Evolutionary conservation across 1,140 invertebrate species (phyloP).

Genomic region (Penaeus japonicus): DNA sequence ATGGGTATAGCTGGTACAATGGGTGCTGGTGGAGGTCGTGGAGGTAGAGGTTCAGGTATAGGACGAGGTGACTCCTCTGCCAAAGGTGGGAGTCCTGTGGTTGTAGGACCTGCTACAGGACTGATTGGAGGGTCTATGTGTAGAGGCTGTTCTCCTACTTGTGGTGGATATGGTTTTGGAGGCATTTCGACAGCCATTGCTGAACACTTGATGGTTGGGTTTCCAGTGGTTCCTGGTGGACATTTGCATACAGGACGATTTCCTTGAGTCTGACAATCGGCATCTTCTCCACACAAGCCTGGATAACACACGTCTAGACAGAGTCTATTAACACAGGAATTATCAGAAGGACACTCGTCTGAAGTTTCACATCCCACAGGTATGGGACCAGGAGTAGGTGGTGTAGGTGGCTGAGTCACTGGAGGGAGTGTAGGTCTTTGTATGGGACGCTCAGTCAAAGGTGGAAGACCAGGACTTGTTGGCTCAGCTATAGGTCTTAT

Average conservation of each 20-base stretch:
- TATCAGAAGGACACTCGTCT: constrained; percentile 22
- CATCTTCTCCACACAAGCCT: constrained; percentile 16
- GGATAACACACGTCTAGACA: constrained; percentile 13
- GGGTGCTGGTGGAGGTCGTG: neutral
- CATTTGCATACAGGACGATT: constrained; percentile 8
- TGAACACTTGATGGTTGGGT: constrained; percentile 11
- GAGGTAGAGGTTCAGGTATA: neutral
- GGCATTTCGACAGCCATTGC: constrained; percentile 4
- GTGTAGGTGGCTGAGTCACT: neutral
- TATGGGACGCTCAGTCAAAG: constrained; percentile 19
- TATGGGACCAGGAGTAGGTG: neutral
- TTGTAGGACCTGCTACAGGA: neutral
- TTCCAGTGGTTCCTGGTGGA: constrained; percentile 22
- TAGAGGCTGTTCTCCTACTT: neutral
- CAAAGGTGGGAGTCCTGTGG: constrained; percentile 1
- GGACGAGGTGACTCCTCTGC: neutral
- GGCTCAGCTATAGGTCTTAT: neutral
- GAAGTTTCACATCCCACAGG: constrained; percentile 22
- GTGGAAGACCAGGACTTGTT: neutral
- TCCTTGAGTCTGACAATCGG: constrained; percentile 3
- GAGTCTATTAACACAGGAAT: constrained; percentile 10
- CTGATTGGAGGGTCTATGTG: neutral
- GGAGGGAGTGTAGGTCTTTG: neutral
- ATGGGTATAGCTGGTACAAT: neutral
- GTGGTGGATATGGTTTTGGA: neutral